A percentile compares a stretch with the other conserved stretches of the same genome.
phyloP scores from a whole-genome alignment of 1,140 invertebrate genomes.

The Phortica variegata region DNA sequence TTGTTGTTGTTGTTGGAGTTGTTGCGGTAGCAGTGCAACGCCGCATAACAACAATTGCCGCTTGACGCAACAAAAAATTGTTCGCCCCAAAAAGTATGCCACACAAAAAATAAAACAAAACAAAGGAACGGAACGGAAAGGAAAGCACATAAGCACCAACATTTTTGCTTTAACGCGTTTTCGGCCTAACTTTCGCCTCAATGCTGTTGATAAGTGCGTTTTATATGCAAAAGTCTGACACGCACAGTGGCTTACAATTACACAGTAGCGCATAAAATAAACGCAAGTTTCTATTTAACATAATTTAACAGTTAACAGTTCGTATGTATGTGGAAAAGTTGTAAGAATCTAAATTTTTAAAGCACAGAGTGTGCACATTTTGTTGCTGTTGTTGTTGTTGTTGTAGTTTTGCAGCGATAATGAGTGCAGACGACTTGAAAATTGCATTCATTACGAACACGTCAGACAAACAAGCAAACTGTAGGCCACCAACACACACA shows the following conservation, averaged over 20 bases:
- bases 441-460: constrained; percentile 47
- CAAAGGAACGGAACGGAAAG: too few species aligned
- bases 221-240: too few species aligned
- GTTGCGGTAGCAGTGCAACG: too few species aligned
- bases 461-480: constrained; percentile 27
- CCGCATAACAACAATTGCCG: constrained; percentile 48
- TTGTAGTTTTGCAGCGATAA: constrained; percentile 17
- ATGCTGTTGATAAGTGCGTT: too few species aligned
- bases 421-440: constrained; percentile 26
- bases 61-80: constrained; percentile 47
- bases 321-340: too few species aligned
- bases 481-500: constrained; percentile 36
- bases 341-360: too few species aligned
- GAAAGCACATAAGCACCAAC: neutral
- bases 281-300: too few species aligned
- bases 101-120: too few species aligned
- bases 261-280: too few species aligned
- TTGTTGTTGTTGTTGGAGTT: constrained; percentile 31
- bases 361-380: constrained; percentile 4
- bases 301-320: too few species aligned
- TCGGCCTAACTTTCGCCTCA: too few species aligned
- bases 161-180: neutral
- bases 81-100: constrained; percentile 42
- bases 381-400: neutral
- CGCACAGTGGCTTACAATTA: too few species aligned